These are phyloP conservation scores for Himalopsyche phryganea DNA, from an alignment of 1,140 invertebrate genomes.

Conservation along the genomic window DNA sequence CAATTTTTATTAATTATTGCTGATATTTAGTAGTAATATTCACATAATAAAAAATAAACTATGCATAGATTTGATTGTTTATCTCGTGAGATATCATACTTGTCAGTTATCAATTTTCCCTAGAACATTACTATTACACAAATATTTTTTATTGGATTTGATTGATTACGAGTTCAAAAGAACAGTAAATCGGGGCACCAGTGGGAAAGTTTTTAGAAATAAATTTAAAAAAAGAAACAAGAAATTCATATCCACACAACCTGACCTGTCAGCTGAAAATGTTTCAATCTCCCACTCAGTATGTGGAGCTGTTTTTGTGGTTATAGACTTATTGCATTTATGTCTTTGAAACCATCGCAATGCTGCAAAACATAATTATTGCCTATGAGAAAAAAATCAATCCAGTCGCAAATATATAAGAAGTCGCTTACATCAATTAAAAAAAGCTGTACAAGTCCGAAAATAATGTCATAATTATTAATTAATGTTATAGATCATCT, in stretches of 20 bases:
- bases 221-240: too few relatives aligned
- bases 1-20: slow-evolving; percentile 37
- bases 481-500: slow-evolving; percentile 10
- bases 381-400: slow-evolving; percentile 3
- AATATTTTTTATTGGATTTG: slow-evolving; percentile 15
- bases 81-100: slow-evolving; percentile 30
- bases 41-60: slow-evolving; percentile 59
- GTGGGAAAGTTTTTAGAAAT: too few relatives aligned
- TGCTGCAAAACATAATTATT: too few relatives aligned
- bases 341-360: too few relatives aligned
- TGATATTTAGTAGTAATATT: slow-evolving; percentile 43
- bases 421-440: slow-evolving; percentile 21
- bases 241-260: too few relatives aligned
- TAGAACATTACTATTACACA: slow-evolving; percentile 27
- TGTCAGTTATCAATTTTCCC: slow-evolving; percentile 17
- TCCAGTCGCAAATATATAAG: slow-evolving; percentile 19
- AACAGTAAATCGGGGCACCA: neutral
- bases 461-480: slow-evolving; percentile 27
- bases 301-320: too few relatives aligned
- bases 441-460: slow-evolving; percentile 32
- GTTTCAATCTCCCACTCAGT: too few relatives aligned
- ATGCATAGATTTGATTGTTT: slow-evolving; percentile 50
- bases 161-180: slow-evolving; percentile 4
- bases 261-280: too few relatives aligned
- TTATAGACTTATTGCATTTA: too few relatives aligned